These are phyloP conservation scores for Ceratina australensis DNA, from an alignment of 1,140 invertebrate genomes.

Conservation along the genomic window DNA sequence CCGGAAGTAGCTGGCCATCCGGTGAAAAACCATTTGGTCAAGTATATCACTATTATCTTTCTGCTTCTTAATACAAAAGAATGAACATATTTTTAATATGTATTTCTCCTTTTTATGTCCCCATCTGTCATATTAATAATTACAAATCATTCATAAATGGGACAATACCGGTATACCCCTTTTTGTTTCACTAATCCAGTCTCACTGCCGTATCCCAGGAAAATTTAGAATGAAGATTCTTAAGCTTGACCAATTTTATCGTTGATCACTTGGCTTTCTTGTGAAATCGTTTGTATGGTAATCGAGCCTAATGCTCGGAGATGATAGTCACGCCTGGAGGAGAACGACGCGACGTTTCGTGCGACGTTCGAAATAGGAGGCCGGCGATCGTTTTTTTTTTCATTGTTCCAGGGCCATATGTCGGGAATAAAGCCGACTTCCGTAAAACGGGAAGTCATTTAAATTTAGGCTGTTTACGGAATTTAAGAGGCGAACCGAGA, in stretches of 20 bases:
- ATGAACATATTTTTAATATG: too few relatives aligned
- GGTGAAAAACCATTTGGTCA: neutral
- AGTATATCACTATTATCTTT: neutral
- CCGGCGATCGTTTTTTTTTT: slow-evolving; percentile 34
- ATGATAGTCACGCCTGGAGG: slow-evolving; percentile 1
- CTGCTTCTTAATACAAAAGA: neutral
- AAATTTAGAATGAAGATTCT: neutral
- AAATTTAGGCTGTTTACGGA: slow-evolving; percentile 57
- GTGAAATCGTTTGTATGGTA: slow-evolving; percentile 24
- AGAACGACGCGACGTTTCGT: neutral
- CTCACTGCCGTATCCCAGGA: too few relatives aligned
- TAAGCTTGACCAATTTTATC: neutral
- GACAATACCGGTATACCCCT: too few relatives aligned
- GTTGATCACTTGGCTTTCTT: neutral
- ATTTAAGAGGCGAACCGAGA: slow-evolving; percentile 36
- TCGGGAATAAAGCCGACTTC: slow-evolving; percentile 59
- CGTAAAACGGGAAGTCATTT: slow-evolving; percentile 65
- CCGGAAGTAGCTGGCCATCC: slow-evolving; percentile 48
- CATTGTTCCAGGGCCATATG: slow-evolving; percentile 57
- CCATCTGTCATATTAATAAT: too few relatives aligned
- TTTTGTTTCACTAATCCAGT: too few relatives aligned
- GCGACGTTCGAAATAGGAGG: slow-evolving; percentile 20
- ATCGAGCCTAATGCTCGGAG: slow-evolving; percentile 9
- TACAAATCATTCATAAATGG: too few relatives aligned
- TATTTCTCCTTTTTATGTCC: too few relatives aligned